Base-by-base conservation (phyloP, 2,797 vertebrate genomes). In the Onychomys leucogaster region DNA sequence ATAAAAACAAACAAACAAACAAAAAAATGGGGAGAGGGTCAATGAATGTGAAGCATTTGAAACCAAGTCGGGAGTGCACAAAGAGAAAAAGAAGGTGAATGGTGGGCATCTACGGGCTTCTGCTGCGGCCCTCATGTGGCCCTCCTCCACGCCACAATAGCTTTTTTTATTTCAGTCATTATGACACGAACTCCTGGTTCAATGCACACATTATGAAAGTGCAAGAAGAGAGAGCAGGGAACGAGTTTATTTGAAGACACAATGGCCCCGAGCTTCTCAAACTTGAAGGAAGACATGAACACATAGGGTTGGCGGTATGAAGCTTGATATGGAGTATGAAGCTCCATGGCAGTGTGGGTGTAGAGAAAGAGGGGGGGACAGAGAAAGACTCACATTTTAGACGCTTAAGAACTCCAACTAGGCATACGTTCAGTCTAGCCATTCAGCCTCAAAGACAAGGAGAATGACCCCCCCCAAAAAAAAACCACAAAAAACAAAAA, bases 81-180 rank as follows among this genome's bases (percentile, higher is more conserved):
- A 27, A 41, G 9, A 46, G 27, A 46, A 49, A 46, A 49, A 12
- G 11, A 49, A 71, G 2, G 37, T 2, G 73, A 37, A 32, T 29
- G 77, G 16, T 6, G 8, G n/a, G 0, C 14, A 11, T n/a, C 5
- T 17, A 17, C 4, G 27, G 91, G 6, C 27, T 6, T 69, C 4
- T 67, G 25, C 29, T 2, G 2, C 27, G 57, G 34, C 32, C 69
- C 5, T 71, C 63, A 12, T 0, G 49, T 43, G 12, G 43, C 6
- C 9, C 1, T 71, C 29, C 34, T n/a, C 27, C 32, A 6, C 4
- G 23, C 3, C 2, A 1, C 5, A 61, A 11, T 6, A 19, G 11
- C 19, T 25, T 43, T 46, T 46, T 29, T 5, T 16, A 17, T n/a
- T 46, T n/a, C n/a, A 49, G 19, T 43, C 7, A 41, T 6, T 80